Base-by-base conservation (phyloP, 2,797 vertebrate genomes). In the Typhlichthys subterraneus region DNA sequence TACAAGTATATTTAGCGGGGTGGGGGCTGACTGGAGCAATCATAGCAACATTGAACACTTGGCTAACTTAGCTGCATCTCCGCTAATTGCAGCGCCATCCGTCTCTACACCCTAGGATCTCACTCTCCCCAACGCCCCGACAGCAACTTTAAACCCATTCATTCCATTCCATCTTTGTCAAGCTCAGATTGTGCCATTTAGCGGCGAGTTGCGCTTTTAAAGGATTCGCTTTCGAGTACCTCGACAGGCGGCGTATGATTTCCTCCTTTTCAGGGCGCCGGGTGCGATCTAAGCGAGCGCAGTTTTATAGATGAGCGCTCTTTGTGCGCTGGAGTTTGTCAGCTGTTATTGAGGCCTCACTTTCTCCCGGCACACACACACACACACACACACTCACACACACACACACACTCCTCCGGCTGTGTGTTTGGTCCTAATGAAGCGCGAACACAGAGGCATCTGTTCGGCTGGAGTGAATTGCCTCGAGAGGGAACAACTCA, bases 391-490 rank as follows among this genome's bases (percentile, higher is more conserved):
- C 19, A 15, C 45, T 29, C 61, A 61, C 53, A 56, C 51, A 45
- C 62, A 11, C 19, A 54, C 52, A 67, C 82, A 85, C 75, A 70
- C 76, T 80, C 87, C 83, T 81, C 80, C 0, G 74, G 88, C 85
- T 48, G 70, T 66, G 73, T 80, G 82, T 67, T 75, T 83, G 76
- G 77, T 84, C 77, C 70, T 87, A 88, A 90, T 88, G 88, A 89
- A 87, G 83, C 71, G 63, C 79, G 71, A 70, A 82, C 62, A 80
- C 56, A 77, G 67, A 80, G 70, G 67, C 84, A 86, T 85, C 85
- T 88, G 85, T 80, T 83, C 70, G 77, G 68, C 73, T 73, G 67
- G 58, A 83, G 73, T 81, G 72, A 77, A 64, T 82, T 68, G 79
- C 85, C 87, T 72, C 8, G 53, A 81, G 87, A 82, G 73, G 71